These are phyloP conservation scores for Synchiropus splendidus DNA, from an alignment of 2,113 vertebrate genomes.

Conservation along the genomic window DNA sequence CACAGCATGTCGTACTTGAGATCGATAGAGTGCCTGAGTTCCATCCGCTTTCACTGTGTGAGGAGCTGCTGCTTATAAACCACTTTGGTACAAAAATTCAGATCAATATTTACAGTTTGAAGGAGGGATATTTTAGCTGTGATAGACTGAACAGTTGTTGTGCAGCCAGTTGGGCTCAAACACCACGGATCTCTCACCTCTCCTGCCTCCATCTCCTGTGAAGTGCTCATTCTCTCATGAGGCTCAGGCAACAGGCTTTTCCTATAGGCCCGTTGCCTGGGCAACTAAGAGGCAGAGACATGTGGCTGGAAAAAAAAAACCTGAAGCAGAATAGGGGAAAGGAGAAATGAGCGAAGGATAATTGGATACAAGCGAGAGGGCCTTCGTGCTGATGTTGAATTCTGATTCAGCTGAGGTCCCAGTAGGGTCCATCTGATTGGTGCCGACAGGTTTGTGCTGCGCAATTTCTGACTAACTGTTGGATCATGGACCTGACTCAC, in stretches of 20 bases:
- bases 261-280: constrained; percentile 54
- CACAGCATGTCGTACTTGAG: too few relatives aligned
- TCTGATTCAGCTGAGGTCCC: too few relatives aligned
- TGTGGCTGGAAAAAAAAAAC: constrained; percentile 11
- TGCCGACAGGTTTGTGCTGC: too few relatives aligned
- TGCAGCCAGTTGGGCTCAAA: not conserved
- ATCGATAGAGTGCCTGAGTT: too few relatives aligned
- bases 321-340: not conserved
- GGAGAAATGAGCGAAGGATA: not conserved
- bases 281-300: constrained; percentile 41
- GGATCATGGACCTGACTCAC: too few relatives aligned
- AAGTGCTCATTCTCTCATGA: constrained; percentile 32
- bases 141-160: not conserved
- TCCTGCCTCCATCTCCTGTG: constrained; percentile 14
- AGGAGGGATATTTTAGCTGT: too few relatives aligned
- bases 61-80: too few relatives aligned
- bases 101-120: too few relatives aligned
- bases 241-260: constrained; percentile 52
- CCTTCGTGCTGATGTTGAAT: not conserved
- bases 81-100: too few relatives aligned
- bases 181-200: constrained; percentile 7
- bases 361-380: not conserved
- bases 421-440: too few relatives aligned
- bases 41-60: too few relatives aligned
- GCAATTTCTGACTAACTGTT: too few relatives aligned